Evolutionary conservation across 2,797 vertebrate species (phyloP).

Genomic region (Cheirogaleus major): DNA sequence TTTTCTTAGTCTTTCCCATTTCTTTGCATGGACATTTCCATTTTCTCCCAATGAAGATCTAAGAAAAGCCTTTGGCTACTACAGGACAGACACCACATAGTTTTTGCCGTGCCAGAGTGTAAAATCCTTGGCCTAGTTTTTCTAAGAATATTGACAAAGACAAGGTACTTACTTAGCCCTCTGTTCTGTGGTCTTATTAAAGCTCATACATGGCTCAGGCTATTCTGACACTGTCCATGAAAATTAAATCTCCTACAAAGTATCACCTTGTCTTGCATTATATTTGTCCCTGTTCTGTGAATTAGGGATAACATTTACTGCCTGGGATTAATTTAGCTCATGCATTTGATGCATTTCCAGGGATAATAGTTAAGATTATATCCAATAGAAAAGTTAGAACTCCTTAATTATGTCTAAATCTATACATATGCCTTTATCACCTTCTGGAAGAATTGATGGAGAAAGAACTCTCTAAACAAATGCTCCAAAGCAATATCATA

Average conservation of each 20-base stretch:
- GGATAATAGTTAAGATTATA: background rate
- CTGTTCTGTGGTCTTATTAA: background rate
- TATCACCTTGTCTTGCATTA: background rate
- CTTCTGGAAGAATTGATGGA: background rate
- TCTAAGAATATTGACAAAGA: slow-evolving; percentile 35
- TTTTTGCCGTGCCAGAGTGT: background rate
- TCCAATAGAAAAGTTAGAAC: slow-evolving; percentile 5
- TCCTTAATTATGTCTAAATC: slow-evolving; percentile 22
- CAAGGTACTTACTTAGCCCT: slow-evolving; percentile 17
- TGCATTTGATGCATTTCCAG: background rate
- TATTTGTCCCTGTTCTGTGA: background rate
- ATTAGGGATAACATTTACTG: slow-evolving; percentile 19
- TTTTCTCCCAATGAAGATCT: background rate
- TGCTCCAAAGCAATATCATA: background rate
- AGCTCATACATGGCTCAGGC: background rate
- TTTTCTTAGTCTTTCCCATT: slow-evolving; percentile 12
- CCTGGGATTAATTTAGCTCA: background rate
- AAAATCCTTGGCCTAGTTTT: slow-evolving; percentile 43
- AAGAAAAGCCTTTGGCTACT: background rate
- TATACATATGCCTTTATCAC: background rate
- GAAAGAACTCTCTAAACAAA: slow-evolving; percentile 15
- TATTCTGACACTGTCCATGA: background rate
- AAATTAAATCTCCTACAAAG: slow-evolving; percentile 21
- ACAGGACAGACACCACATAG: background rate
- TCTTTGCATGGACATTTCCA: background rate